Conservation (phyloP, 1,140 invertebrate species). For the Temnothorax longispinosus region DNA sequence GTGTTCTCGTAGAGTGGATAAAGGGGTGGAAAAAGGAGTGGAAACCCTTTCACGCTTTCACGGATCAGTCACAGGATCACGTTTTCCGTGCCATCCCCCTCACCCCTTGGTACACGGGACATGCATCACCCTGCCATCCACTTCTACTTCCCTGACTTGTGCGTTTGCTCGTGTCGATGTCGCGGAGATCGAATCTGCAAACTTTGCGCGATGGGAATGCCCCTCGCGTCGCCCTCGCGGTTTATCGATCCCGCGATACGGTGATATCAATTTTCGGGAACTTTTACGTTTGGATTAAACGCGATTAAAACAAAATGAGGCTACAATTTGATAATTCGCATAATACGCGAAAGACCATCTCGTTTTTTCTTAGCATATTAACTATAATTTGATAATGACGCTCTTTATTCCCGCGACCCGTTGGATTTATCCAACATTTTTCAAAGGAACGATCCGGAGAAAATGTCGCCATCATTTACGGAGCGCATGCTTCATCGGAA, state of each 20-base stretch:
- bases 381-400: neutral
- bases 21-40: slow-evolving; percentile 79
- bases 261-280: neutral
- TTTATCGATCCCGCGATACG: neutral
- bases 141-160: slow-evolving; percentile 32
- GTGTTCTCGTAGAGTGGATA: slow-evolving; percentile 80
- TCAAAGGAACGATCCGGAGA: slow-evolving; percentile 47
- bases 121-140: slow-evolving; percentile 78
- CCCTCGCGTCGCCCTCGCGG: neutral
- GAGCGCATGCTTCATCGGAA: slow-evolving; percentile 54
- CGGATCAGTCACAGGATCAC: slow-evolving; percentile 81
- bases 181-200: slow-evolving; percentile 69
- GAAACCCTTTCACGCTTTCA: slow-evolving; percentile 82
- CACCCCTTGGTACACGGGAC: slow-evolving; percentile 72
- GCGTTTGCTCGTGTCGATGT: slow-evolving; percentile 61
- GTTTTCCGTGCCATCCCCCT: slow-evolving; percentile 69
- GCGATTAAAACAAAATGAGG: neutral
- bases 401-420: neutral
- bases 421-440: slow-evolving; percentile 58
- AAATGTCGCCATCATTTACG: slow-evolving; percentile 70
- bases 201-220: slow-evolving; percentile 45
- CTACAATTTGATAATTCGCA: neutral
- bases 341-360: neutral
- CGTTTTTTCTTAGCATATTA: neutral
- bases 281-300: neutral